Base-by-base conservation (phyloP, 2,113 vertebrate genomes). In the Periophthalmus modestus region DNA sequence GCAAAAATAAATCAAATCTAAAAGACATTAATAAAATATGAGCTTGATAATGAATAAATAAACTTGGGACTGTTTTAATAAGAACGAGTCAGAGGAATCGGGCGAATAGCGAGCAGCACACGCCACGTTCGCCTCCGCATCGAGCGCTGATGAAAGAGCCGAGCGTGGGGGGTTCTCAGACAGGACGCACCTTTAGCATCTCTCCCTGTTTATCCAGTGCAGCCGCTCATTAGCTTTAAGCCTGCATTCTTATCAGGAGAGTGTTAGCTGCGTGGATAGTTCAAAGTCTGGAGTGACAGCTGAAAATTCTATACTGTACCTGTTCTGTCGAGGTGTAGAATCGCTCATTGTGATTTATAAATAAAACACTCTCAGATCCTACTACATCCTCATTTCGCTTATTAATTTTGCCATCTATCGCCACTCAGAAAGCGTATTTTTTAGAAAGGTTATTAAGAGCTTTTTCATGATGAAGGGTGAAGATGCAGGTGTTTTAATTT, bases 11-110 rank as follows among this genome's bases (percentile, higher is more conserved):
- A 86, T 86, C 85, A 89, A 90, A 89, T 83, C 80, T 87, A 84
- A 77, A 79, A 61, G 71, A 55, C 66, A 90, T 92, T 74, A 91
- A 92, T 92, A 87, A 91, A 90, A 91, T 90, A 92, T 92, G 89
- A 88, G 84, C 24, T 18, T 21, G 65, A 81, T 90, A 88, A 89
- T 92, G 86, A 92, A 91, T 92, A 92, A 91, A 87, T 91, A 91
- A 92, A 90, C 74, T 78, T 79, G 82, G 81, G 87, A 85, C 86
- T 89, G 85, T 90, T 88, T 89, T 88, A 91, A 90, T 91, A 90
- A 86, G 78, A 85, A 65, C 46, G 19, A 83, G 82, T 84, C 82
- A 47, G 65, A 75, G 67, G 39, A 81, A 86, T 86, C 81, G 78
- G 86, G 83, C 69, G 73, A 82, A 82, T 76, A 39, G 87, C 78